Evolutionary conservation across 2,888 invertebrate species (phyloP).

Genomic region (Yponomeuta evonymella): DNA sequence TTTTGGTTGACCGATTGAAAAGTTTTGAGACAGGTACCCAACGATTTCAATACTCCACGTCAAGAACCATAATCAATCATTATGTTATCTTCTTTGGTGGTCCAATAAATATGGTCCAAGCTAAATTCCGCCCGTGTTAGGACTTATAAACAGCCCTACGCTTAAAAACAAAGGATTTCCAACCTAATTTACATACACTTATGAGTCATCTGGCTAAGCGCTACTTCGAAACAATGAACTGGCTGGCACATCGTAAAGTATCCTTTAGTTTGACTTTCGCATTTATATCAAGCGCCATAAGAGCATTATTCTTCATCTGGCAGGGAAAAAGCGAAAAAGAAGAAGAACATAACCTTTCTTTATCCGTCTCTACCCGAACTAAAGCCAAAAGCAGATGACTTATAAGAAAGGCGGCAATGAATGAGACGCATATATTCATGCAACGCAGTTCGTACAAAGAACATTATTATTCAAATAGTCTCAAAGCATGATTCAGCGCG

Average conservation of each 20-base stretch:
- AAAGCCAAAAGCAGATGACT: background rate
- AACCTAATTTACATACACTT: constrained; percentile 19
- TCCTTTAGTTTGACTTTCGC: background rate
- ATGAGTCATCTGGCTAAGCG: constrained; percentile 16
- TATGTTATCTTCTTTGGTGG: constrained; percentile 8
- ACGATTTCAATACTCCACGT: background rate
- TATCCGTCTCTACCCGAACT: constrained; percentile 14
- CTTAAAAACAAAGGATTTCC: constrained; percentile 4
- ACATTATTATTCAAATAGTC: constrained; percentile 22
- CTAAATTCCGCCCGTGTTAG: background rate
- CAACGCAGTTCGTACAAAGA: constrained; percentile 10
- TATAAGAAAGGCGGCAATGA: constrained; percentile 10
- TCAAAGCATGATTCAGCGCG: constrained; percentile 37
- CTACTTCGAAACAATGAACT: background rate
- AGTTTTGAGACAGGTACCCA: background rate
- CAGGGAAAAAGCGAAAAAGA: background rate
- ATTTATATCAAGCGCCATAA: background rate
- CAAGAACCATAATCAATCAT: constrained; percentile 8
- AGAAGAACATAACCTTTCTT: background rate
- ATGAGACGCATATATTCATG: background rate
- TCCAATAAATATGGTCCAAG: background rate
- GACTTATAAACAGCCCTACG: background rate
- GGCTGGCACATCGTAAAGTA: background rate
- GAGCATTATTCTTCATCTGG: background rate
- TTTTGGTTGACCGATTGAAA: background rate